Evolutionary conservation across 2,113 vertebrate genomes (phyloP).

Genomic region (Tenrec ecaudatus): DNA sequence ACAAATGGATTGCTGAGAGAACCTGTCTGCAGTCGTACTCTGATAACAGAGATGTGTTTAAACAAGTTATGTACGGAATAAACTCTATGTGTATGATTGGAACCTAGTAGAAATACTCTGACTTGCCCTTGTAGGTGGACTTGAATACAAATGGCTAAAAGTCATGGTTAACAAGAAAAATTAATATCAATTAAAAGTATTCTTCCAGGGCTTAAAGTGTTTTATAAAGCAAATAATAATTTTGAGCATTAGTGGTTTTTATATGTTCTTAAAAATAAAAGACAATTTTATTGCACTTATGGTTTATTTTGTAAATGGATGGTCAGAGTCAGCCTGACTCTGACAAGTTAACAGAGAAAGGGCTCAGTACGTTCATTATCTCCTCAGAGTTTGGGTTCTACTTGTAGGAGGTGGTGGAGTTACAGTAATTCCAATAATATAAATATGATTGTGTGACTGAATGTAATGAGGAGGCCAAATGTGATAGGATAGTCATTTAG

Average conservation of each 20-base stretch:
- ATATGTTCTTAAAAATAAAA: neutral
- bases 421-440: neutral
- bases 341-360: neutral
- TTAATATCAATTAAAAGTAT: neutral
- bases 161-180: neutral
- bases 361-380: no score
- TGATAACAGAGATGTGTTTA: no score
- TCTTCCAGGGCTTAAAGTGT: neutral
- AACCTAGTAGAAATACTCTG: no score
- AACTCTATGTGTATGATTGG: no score
- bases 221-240: neutral
- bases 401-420: no score
- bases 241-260: neutral
- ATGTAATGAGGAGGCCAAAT: neutral
- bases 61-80: no score
- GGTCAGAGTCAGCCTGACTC: no score
- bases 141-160: conserved; percentile 15
- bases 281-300: neutral
- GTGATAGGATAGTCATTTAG: neutral
- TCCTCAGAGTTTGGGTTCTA: no score
- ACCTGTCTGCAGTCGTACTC: no score
- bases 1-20: no score
- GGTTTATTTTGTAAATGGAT: neutral
- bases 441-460: neutral
- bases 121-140: neutral